Percentiles rank a stretch among this genome's conserved stretches.
These are phyloP conservation scores for Cricetomys ansorgei DNA, from an alignment of 2,113 vertebrate species.

Conservation along the genomic window DNA sequence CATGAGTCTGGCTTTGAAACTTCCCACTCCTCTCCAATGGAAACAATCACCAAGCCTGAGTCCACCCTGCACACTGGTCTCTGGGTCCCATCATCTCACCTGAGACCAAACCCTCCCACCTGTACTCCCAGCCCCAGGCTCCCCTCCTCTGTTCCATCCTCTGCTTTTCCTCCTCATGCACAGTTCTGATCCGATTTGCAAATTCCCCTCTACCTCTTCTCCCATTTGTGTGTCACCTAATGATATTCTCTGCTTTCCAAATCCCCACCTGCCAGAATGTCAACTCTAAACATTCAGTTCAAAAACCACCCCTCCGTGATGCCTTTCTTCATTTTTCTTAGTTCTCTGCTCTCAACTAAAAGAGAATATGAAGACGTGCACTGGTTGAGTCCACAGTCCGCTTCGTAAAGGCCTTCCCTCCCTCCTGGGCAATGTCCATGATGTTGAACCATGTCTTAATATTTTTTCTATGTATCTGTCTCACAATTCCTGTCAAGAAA, in stretches of 20 bases:
- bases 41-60: not conserved
- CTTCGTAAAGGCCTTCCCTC: not conserved
- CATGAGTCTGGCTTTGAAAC: not conserved
- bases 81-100: not conserved
- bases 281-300: not conserved
- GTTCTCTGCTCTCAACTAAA: not conserved
- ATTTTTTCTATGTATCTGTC: not conserved
- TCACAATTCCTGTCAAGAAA: slow-evolving; percentile 20
- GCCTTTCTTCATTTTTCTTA: not conserved
- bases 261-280: slow-evolving; percentile 20
- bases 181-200: not conserved
- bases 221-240: not conserved
- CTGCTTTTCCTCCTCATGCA: slow-evolving; percentile 30
- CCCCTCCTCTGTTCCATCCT: not conserved
- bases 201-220: not conserved
- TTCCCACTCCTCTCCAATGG: not conserved
- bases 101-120: not conserved
- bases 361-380: not conserved
- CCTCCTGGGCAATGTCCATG: not conserved
- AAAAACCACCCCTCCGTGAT: not conserved
- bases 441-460: slow-evolving; percentile 19
- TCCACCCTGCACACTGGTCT: not conserved
- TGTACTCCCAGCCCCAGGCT: not conserved
- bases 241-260: slow-evolving; percentile 16
- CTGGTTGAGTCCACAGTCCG: not conserved